Conservation (phyloP, 2,888 invertebrate genomes). For the Apodemia zela region DNA sequence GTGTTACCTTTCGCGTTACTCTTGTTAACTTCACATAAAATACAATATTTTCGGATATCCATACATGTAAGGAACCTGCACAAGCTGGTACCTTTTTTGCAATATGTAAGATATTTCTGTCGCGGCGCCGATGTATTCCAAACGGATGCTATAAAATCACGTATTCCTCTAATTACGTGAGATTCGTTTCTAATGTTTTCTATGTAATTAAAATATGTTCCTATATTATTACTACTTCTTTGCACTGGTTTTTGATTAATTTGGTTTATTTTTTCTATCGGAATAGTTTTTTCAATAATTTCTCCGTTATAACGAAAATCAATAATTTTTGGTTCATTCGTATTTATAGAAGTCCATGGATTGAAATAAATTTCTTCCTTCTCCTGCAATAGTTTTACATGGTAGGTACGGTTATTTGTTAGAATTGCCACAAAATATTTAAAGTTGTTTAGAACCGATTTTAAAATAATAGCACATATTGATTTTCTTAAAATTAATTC, state of each 20-base stretch:
- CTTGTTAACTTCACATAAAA: slow-evolving; percentile 48
- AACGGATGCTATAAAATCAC: slow-evolving; percentile 24
- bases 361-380: slow-evolving; percentile 40
- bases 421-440: too few species aligned
- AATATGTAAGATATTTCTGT: slow-evolving; percentile 49
- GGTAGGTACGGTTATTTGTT: too few species aligned
- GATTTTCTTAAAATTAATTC: too few species aligned
- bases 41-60: slow-evolving; percentile 43
- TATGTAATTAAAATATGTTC: background rate
- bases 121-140: background rate
- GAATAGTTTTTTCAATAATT: slow-evolving; percentile 32
- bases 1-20: slow-evolving; percentile 30
- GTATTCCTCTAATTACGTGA: slow-evolving; percentile 26
- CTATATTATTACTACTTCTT: background rate
- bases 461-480: too few species aligned
- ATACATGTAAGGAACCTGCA: slow-evolving; percentile 58
- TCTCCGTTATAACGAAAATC: slow-evolving; percentile 45
- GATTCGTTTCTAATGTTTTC: slow-evolving; percentile 19
- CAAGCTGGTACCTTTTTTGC: slow-evolving; percentile 37
- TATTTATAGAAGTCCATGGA: slow-evolving; percentile 49
- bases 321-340: slow-evolving; percentile 42
- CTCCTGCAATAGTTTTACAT: slow-evolving; percentile 33
- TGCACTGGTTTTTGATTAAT: background rate
- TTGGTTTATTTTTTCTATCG: slow-evolving; percentile 9
- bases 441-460: too few species aligned